Percentiles rank a stretch among this genome's conserved stretches.
Conservation (phyloP, 2,113 vertebrate genomes). For the Spea multiplicata region DNA sequence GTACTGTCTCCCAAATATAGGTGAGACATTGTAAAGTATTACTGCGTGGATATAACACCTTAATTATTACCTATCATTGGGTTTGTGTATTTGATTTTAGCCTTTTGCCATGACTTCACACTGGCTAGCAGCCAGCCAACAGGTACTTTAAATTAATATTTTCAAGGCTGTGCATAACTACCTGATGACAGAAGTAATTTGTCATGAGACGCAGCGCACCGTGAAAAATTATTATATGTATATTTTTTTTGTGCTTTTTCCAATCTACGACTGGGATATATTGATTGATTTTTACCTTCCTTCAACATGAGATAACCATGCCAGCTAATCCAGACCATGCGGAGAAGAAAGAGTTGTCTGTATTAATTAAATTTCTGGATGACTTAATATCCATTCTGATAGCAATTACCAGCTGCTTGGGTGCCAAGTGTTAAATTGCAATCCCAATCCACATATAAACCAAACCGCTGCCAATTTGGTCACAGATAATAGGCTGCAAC, state of each 20-base stretch:
- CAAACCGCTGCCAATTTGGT: not conserved
- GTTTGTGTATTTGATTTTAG: not conserved
- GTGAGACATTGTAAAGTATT: too few relatives aligned
- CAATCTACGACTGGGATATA: slow-evolving; percentile 4
- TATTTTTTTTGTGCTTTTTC: slow-evolving; percentile 9
- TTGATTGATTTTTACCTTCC: slow-evolving; percentile 15
- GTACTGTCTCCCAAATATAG: too few relatives aligned
- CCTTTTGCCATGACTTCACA: slow-evolving; percentile 14
- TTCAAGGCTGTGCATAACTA: slow-evolving; percentile 4
- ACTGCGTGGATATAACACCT: slow-evolving; percentile 1
- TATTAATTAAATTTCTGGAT: not conserved
- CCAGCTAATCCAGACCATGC: not conserved
- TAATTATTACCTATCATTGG: slow-evolving; percentile 20
- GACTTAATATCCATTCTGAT: slow-evolving; percentile 9
- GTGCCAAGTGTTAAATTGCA: not conserved
- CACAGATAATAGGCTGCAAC: slow-evolving; percentile 15
- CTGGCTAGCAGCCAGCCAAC: not conserved
- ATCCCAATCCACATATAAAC: slow-evolving; percentile 2
- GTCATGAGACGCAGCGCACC: slow-evolving; percentile 3
- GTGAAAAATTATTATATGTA: slow-evolving; percentile 24
- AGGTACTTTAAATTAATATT: slow-evolving; percentile 22
- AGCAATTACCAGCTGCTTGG: not conserved
- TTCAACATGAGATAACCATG: not conserved
- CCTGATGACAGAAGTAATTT: slow-evolving; percentile 27
- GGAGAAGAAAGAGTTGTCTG: not conserved